phyloP scores from a whole-genome alignment of 2,797 vertebrate species.

The Artibeus jamaicensis region DNA sequence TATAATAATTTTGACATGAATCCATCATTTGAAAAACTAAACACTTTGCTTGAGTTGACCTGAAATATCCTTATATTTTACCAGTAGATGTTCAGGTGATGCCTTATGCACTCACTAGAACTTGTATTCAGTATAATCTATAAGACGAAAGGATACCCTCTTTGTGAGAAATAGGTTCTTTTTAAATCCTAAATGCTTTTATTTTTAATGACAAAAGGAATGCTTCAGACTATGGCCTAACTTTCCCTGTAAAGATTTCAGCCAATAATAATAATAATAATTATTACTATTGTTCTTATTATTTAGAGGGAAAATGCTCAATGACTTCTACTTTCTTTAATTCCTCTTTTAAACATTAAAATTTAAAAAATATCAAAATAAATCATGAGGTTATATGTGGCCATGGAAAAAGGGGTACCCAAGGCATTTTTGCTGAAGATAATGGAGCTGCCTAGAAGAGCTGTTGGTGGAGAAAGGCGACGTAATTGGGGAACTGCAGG shows the following conservation, averaged over 20 bases:
- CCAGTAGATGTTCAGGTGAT: not conserved
- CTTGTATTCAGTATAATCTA: not conserved
- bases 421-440: not conserved
- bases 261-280: not conserved
- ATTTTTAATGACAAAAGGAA: not conserved
- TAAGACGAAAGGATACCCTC: not conserved
- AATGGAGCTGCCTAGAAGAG: not conserved
- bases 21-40: not conserved
- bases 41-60: not conserved
- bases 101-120: not conserved
- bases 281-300: not conserved
- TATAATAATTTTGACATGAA: not conserved
- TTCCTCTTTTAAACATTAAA: not conserved
- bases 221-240: not conserved
- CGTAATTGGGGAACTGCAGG: not conserved
- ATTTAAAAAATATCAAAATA: not conserved
- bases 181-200: not conserved
- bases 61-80: slow-evolving; percentile 31
- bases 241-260: not conserved
- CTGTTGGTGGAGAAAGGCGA: not conserved
- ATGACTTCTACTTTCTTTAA: not conserved
- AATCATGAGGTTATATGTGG: not conserved
- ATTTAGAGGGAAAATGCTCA: not conserved
- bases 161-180: not conserved
- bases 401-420: not conserved